phyloP scores from a whole-genome alignment of 2,888 invertebrate species.

The Drosophila multiciliata region DNA sequence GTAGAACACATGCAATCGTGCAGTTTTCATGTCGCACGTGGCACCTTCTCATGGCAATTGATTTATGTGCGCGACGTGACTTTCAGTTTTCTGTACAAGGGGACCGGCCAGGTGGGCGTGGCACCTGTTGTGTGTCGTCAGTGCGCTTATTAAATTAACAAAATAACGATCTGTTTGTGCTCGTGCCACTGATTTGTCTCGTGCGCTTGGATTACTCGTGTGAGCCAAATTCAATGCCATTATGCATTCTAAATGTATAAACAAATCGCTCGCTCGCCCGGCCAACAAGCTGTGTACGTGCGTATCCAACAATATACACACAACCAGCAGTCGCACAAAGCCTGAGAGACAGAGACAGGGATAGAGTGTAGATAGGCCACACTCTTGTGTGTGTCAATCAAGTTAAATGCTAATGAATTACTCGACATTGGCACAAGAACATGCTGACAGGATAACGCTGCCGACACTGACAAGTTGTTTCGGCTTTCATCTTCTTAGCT shows the following conservation, averaged over 20 bases:
- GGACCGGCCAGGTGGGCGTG: conserved; percentile 11
- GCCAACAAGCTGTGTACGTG: conserved; percentile 50
- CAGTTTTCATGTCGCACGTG: conserved; percentile 53
- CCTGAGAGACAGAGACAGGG: neutral
- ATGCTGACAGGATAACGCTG: conserved; percentile 69
- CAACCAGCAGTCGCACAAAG: neutral
- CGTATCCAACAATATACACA: conserved; percentile 23
- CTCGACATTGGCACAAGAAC: conserved; percentile 60
- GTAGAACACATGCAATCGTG: conserved; percentile 54
- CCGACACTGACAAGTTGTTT: conserved; percentile 70
- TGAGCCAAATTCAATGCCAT: conserved; percentile 67
- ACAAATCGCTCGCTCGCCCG: conserved; percentile 61
- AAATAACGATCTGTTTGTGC: conserved; percentile 56
- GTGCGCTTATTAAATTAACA: conserved; percentile 75
- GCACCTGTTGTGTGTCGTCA: conserved; percentile 72
- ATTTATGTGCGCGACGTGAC: conserved; percentile 78
- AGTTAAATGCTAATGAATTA: conserved; percentile 81
- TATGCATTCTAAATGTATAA: conserved; percentile 75
- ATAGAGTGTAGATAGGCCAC: conserved; percentile 3
- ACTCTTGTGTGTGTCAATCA: conserved; percentile 76
- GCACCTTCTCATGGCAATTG: conserved; percentile 73
- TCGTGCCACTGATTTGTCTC: conserved; percentile 30
- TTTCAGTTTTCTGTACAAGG: conserved; percentile 48
- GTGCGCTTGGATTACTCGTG: conserved; percentile 13
- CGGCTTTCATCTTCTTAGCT: conserved; percentile 43